These are phyloP conservation scores for Mythimna pallens DNA, from an alignment of 2,888 invertebrate genomes.

Conservation along the genomic window DNA sequence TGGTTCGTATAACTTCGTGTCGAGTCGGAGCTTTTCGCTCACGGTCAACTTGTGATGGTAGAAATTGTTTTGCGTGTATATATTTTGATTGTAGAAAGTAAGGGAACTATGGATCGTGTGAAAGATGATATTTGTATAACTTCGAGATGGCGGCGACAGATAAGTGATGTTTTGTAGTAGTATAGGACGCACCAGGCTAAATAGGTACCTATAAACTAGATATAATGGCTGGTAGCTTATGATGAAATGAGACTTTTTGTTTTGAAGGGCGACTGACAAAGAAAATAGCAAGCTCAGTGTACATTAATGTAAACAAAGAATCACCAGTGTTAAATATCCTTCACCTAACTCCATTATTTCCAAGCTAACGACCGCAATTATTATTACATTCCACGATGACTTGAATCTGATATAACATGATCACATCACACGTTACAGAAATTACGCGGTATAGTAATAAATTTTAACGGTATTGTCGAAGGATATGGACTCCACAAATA, in stretches of 20 bases:
- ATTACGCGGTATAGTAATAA: constrained; percentile 63
- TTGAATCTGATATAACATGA: constrained; percentile 42
- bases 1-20: constrained; percentile 33
- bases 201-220: no score
- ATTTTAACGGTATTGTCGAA: constrained; percentile 68
- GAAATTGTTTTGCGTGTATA: constrained; percentile 14
- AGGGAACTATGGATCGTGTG: background rate
- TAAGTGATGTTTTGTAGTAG: background rate
- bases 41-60: constrained; percentile 21
- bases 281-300: background rate
- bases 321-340: constrained; percentile 12
- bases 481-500: constrained; percentile 70
- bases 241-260: no score
- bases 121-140: background rate
- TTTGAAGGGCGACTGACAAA: background rate
- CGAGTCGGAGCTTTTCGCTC: constrained; percentile 40
- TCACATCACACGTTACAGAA: constrained; percentile 45
- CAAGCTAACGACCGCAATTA: constrained; percentile 31
- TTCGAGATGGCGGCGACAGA: background rate
- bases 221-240: background rate
- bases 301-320: background rate
- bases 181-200: background rate
- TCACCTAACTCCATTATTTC: constrained; percentile 9
- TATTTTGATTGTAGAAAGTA: background rate
- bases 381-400: constrained; percentile 33